Evolutionary conservation across 2,797 vertebrate genomes (phyloP), one percentile per base, ranked within the genome.

Genomic region (Enteromius unitaeniatus): DNA sequence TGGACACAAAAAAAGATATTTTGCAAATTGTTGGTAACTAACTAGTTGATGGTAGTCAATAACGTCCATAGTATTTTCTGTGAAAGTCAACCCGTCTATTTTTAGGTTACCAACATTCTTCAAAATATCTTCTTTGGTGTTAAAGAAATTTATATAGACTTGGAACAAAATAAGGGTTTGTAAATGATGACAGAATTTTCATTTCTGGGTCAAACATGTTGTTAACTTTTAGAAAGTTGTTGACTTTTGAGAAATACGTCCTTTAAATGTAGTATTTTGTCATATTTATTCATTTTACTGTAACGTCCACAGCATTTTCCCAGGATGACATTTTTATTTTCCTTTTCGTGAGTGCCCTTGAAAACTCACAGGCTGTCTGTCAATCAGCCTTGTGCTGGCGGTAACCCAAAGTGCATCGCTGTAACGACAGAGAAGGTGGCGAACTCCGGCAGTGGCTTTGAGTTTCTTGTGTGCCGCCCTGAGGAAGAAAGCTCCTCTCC

Each of bases 341-440:
- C 55, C 60, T 72, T 80, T 80, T 80, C 49, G 1, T 7, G 40
- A 60, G 45, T 65, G 62, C 62, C 85, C 67, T 62, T 68, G 72
- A 86, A 81, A 81, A 65, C 40, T 64, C 21, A 53, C 64, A 81
- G 49, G 45, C 85, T 79, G 72, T 81, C 76, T 79, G 76, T 86
- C 80, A 85, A 77, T 83, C 85, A 80, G 40, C 11, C 26, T 47
- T 69, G 82, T 76, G 79, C 72, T 37, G 28, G 62, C 15, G n/a
- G 87, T 88, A 86, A 76, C 78, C 84, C 80, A 62, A 62, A 75
- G 79, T 60, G 67, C 83, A 78, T 81, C 68, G 65, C 65, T 62
- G 40, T 84, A 78, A 82, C 77, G 76, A 86, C 65, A 26, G 53
- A 76, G 40, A 74, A 34, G 60, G 17, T 67, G 53, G 49, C 49